phyloP scores from a whole-genome alignment of 2,888 invertebrate species.

The Limnephilus marmoratus region DNA sequence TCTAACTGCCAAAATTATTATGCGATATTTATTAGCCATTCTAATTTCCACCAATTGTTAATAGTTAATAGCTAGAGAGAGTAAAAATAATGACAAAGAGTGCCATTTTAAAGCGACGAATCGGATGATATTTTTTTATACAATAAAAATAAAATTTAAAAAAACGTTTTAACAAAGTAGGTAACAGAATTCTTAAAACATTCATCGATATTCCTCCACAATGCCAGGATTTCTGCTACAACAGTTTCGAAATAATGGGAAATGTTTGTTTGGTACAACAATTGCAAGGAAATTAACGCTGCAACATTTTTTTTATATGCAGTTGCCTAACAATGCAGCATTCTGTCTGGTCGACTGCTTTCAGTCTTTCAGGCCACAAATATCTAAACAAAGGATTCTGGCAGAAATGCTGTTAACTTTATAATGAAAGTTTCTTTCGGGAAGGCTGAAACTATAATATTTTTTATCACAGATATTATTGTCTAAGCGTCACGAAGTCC shows the following conservation, averaged over 20 bases:
- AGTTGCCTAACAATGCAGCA: slow-evolving; percentile 50
- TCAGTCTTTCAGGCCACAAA: neutral
- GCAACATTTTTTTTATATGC: slow-evolving; percentile 51
- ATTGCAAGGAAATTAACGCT: slow-evolving; percentile 58
- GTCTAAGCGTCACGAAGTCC: too few relatives aligned
- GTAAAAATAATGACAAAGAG: neutral
- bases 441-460: neutral
- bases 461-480: too few relatives aligned
- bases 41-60: neutral
- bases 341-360: slow-evolving; percentile 45
- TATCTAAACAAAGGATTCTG: neutral
- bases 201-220: slow-evolving; percentile 46
- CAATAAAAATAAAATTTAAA: neutral
- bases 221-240: slow-evolving; percentile 62
- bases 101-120: neutral
- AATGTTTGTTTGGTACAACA: slow-evolving; percentile 62
- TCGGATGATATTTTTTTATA: neutral
- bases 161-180: neutral
- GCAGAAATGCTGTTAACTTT: neutral
- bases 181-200: neutral
- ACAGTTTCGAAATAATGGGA: slow-evolving; percentile 57
- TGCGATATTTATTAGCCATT: neutral
- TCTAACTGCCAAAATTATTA: neutral
- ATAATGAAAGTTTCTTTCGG: neutral
- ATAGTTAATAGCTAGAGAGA: neutral